phyloP scores from a whole-genome alignment of 2,113 vertebrate species.

The Xiphias gladius region DNA sequence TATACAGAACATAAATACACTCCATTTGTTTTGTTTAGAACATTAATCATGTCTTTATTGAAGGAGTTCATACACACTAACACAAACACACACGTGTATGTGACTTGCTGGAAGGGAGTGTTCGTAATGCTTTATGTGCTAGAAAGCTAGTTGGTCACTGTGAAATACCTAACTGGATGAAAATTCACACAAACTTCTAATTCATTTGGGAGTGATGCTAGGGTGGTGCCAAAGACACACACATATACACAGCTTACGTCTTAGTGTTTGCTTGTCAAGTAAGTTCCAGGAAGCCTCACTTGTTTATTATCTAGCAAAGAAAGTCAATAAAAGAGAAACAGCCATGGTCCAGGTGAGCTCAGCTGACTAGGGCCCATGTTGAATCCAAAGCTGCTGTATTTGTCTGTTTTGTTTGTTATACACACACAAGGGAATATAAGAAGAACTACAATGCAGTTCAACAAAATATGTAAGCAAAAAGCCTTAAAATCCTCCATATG shows the following conservation, averaged over 20 bases:
- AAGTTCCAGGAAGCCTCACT: conserved; percentile 40
- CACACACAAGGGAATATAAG: neutral
- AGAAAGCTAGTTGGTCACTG: conserved; percentile 62
- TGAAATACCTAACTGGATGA: conserved; percentile 82
- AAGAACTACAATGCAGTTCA: neutral
- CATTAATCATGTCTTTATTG: neutral
- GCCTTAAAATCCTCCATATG: neutral
- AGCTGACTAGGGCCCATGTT: neutral
- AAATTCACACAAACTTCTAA: conserved; percentile 54
- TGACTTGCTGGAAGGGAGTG: neutral
- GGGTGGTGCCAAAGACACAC: conserved; percentile 12
- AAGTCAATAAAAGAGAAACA: neutral
- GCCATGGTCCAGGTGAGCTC: neutral
- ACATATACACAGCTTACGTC: neutral
- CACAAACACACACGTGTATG: neutral
- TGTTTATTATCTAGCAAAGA: conserved; percentile 18
- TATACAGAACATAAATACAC: neutral
- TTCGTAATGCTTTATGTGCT: conserved; percentile 28
- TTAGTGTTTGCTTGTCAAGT: conserved; percentile 36
- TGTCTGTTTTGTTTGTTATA: neutral
- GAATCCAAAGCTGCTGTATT: neutral
- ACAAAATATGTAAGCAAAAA: neutral
- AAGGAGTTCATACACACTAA: neutral
- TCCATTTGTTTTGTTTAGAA: neutral
- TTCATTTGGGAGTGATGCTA: neutral